phyloP scores from a whole-genome alignment of 2,797 vertebrate species.

The Karalla daura region DNA sequence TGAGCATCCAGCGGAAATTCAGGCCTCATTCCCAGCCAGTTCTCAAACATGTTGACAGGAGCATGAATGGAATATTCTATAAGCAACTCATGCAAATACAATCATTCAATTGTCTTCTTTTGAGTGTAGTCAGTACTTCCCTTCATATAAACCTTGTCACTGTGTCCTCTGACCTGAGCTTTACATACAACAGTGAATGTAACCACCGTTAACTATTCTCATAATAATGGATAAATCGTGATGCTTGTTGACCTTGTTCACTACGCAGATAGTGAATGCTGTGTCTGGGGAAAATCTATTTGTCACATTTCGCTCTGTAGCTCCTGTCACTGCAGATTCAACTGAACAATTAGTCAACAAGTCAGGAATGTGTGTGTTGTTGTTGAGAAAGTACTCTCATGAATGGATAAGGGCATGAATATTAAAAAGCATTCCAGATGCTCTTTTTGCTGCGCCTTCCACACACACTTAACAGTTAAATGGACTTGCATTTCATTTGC shows the following conservation, averaged over 20 bases:
- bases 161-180: slow-evolving; percentile 7
- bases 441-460: slow-evolving; percentile 52
- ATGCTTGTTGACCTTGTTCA: slow-evolving; percentile 55
- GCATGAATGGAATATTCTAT: no score
- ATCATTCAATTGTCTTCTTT: no score
- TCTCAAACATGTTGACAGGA: no score
- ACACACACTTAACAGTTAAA: slow-evolving; percentile 66
- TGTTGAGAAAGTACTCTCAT: slow-evolving; percentile 60
- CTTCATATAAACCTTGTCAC: background rate
- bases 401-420: slow-evolving; percentile 61
- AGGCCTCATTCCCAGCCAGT: no score
- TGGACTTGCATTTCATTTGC: slow-evolving; percentile 68
- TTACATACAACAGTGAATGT: slow-evolving; percentile 13
- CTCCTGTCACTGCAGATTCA: slow-evolving; percentile 42
- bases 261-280: slow-evolving; percentile 46
- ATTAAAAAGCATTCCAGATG: slow-evolving; percentile 68
- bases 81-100: no score
- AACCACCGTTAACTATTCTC: slow-evolving; percentile 22
- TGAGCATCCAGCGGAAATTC: no score
- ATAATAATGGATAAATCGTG: slow-evolving; percentile 40
- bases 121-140: no score
- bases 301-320: slow-evolving; percentile 57
- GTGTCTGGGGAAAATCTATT: slow-evolving; percentile 49
- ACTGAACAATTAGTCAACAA: slow-evolving; percentile 64
- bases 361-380: slow-evolving; percentile 53